Percentiles rank a stretch among this genome's conserved stretches.
These are phyloP conservation scores for Forbesichthys agassizii DNA, from an alignment of 2,113 vertebrate genomes.

Conservation along the genomic window DNA sequence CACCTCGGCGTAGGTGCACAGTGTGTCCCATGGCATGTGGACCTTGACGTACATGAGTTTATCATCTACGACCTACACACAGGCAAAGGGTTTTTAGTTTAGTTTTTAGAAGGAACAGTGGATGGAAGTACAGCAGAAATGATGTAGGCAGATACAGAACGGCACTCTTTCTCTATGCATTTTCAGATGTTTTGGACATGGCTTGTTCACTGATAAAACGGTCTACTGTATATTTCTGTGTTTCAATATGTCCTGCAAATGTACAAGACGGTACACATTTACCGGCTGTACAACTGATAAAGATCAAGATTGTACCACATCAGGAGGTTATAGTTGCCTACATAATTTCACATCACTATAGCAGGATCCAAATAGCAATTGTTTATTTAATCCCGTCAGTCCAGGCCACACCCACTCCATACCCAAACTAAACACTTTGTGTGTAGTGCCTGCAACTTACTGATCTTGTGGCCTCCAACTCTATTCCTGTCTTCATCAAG, in stretches of 20 bases:
- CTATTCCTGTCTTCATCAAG: constrained; percentile 85
- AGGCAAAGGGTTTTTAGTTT: background rate
- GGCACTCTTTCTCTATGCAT: no score
- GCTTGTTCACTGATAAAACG: no score
- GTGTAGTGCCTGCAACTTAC: constrained; percentile 71
- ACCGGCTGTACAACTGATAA: background rate
- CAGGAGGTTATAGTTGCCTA: background rate
- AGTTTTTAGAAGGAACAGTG: background rate
- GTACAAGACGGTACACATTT: background rate
- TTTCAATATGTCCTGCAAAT: background rate
- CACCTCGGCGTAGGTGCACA: constrained; percentile 87
- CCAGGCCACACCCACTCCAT: background rate
- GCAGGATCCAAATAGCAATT: background rate
- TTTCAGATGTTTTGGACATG: no score
- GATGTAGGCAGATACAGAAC: no score
- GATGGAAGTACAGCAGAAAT: no score
- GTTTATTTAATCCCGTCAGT: background rate
- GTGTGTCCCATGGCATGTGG: constrained; percentile 89
- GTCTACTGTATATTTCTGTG: no score
- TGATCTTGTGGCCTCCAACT: constrained; percentile 85
- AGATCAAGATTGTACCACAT: background rate
- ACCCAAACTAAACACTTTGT: background rate
- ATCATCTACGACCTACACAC: constrained; percentile 80
- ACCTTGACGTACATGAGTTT: constrained; percentile 87
- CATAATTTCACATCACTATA: background rate